Evolutionary conservation across 92 coral and sea anemone species (phyloP).

Genomic region (Epizoanthus scotinus): DNA sequence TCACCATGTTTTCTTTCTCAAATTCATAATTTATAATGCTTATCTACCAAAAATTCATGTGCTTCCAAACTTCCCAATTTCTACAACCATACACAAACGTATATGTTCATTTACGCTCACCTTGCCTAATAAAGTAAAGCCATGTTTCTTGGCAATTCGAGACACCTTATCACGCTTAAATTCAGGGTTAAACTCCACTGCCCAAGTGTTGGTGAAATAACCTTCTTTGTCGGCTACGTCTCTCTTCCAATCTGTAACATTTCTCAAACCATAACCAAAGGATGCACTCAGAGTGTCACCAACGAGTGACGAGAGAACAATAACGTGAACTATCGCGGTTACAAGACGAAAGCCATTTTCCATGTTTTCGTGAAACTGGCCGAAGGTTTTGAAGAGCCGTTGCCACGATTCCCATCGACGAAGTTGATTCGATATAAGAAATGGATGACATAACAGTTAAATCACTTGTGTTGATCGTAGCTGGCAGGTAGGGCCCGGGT

Average conservation of each 20-base stretch:
- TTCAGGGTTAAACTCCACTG: slow-evolving; percentile 86
- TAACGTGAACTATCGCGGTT: slow-evolving; percentile 42
- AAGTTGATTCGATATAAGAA: slow-evolving; percentile 30
- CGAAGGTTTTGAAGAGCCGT: slow-evolving; percentile 31
- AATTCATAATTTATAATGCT: slow-evolving; percentile 24
- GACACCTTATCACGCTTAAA: slow-evolving; percentile 77
- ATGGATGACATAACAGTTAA: slow-evolving; percentile 80
- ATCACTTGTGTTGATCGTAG: slow-evolving; percentile 71
- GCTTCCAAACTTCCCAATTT: not conserved
- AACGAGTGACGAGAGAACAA: slow-evolving; percentile 19
- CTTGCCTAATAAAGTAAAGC: slow-evolving; percentile 90
- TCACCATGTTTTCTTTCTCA: slow-evolving; percentile 1
- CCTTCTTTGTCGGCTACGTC: slow-evolving; percentile 90
- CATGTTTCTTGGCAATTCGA: slow-evolving; percentile 84
- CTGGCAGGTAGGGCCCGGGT: slow-evolving; percentile 67
- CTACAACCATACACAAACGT: not conserved
- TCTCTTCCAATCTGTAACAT: slow-evolving; percentile 74
- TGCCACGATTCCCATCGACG: slow-evolving; percentile 22
- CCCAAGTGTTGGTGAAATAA: slow-evolving; percentile 97
- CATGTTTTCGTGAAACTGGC: slow-evolving; percentile 72
- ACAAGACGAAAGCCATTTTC: slow-evolving; percentile 65
- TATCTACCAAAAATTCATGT: slow-evolving; percentile 1
- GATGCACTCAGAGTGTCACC: slow-evolving; percentile 26
- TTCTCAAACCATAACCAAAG: slow-evolving; percentile 17
- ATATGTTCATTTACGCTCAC: slow-evolving; percentile 46